A percentile compares a stretch with the other conserved stretches of the same genome.
phyloP scores from a whole-genome alignment of 92 coral and sea anemone genomes.

The Plumapathes pennacea region DNA sequence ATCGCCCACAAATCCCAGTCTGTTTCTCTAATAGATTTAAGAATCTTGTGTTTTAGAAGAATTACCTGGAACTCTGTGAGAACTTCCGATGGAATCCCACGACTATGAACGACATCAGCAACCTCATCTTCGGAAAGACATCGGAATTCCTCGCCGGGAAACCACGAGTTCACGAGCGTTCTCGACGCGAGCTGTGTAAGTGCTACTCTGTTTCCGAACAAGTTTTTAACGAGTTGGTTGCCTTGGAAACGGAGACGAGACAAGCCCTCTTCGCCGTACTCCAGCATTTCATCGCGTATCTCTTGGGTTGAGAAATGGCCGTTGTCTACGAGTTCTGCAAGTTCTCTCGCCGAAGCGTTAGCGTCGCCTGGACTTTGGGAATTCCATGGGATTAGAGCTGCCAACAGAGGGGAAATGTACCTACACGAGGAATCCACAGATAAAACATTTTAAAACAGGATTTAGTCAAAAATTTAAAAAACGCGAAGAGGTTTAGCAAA shows the following conservation, averaged over 20 bases:
- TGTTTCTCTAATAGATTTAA: conserved; percentile 50
- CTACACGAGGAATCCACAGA: conserved; percentile 25
- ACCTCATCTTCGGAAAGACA: conserved; percentile 48
- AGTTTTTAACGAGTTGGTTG: conserved; percentile 26
- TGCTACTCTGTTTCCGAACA: conserved; percentile 55
- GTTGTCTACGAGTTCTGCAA: conserved; percentile 58
- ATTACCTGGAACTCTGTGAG: conserved; percentile 65
- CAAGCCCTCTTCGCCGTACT: conserved; percentile 52
- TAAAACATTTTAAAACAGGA: too few species aligned
- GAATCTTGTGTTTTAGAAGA: conserved; percentile 62
- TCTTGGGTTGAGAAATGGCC: conserved; percentile 63
- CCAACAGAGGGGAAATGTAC: conserved; percentile 71
- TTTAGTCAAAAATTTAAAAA: too few species aligned
- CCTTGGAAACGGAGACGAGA: conserved; percentile 47
- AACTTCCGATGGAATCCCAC: conserved; percentile 58
- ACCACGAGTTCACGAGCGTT: conserved; percentile 27
- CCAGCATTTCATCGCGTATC: conserved; percentile 63
- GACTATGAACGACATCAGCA: conserved; percentile 21
- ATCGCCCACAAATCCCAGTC: conserved; percentile 82
- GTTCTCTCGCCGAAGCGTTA: conserved; percentile 9
- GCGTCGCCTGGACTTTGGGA: conserved; percentile 45
- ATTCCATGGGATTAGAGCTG: conserved; percentile 71
- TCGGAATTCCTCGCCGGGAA: conserved; percentile 31
- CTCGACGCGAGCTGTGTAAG: conserved; percentile 71
- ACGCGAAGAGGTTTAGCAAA: too few species aligned